A percentile compares a stretch with the other conserved stretches of the same genome.
phyloP scores from a whole-genome alignment of 1,140 invertebrate species.

The Danaus plexippus region DNA sequence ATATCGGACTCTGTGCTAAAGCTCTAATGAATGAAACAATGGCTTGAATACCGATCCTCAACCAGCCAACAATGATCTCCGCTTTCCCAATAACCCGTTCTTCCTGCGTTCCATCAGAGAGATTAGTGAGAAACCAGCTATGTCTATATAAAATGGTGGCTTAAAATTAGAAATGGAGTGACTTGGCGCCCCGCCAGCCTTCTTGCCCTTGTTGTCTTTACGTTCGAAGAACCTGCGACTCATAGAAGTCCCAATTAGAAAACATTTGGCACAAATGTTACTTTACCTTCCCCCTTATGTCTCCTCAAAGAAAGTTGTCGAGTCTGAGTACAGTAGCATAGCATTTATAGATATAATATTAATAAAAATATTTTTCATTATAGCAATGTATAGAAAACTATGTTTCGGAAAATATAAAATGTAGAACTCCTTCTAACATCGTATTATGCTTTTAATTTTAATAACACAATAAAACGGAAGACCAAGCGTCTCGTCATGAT shows the following conservation, averaged over 20 bases:
- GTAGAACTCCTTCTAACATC: too few species aligned
- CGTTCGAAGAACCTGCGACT: constrained; percentile 24
- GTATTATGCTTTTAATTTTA: too few species aligned
- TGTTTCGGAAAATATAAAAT: too few species aligned
- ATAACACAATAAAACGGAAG: too few species aligned
- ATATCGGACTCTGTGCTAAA: constrained; percentile 28
- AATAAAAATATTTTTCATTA: too few species aligned
- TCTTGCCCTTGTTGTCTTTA: constrained; percentile 39
- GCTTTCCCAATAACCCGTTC: constrained; percentile 24
- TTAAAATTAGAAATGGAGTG: constrained; percentile 43
- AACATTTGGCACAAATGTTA: constrained; percentile 20
- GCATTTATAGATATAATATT: too few species aligned
- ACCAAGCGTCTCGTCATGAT: too few species aligned
- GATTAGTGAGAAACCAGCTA: constrained; percentile 23
- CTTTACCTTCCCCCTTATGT: too few species aligned
- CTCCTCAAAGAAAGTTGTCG: too few species aligned
- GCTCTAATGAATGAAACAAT: constrained; percentile 48
- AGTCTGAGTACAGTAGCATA: too few species aligned
- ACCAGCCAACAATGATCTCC: constrained; percentile 30
- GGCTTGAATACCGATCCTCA: constrained; percentile 30
- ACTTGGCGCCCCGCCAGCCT: constrained; percentile 40
- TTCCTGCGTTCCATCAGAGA: constrained; percentile 16
- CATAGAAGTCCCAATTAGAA: constrained; percentile 29
- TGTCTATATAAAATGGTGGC: constrained; percentile 36
- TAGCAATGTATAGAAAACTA: too few species aligned